phyloP scores from a whole-genome alignment of 2,113 vertebrate species.

The Myrmecophaga tridactyla region DNA sequence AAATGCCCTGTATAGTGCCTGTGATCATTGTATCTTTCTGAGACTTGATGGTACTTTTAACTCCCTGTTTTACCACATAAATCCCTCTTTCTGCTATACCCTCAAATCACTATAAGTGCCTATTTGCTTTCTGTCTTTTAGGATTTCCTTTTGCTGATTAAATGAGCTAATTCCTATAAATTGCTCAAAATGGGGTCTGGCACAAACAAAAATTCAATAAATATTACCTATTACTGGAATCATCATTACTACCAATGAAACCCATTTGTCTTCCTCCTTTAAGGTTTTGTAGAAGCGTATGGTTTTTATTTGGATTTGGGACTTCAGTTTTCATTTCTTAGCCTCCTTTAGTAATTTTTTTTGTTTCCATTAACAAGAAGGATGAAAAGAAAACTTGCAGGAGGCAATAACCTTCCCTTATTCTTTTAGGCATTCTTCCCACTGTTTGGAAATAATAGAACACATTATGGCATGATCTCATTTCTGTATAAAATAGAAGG shows the following conservation, averaged over 20 bases:
- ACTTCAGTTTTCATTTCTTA: not conserved
- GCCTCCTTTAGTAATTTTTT: not conserved
- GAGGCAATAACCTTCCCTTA: not conserved
- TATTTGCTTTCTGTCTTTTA: not conserved
- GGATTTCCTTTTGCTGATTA: not conserved
- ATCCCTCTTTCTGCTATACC: not conserved
- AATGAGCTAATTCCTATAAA: not conserved
- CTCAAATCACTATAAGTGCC: not conserved
- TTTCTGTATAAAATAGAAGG: not conserved
- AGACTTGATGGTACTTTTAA: not conserved
- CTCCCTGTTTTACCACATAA: not conserved
- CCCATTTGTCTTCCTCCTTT: not conserved
- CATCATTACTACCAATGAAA: not conserved
- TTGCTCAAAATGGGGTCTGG: not conserved
- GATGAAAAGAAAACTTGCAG: not conserved
- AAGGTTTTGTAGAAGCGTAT: not conserved
- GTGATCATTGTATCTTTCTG: not conserved
- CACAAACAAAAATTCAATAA: not conserved
- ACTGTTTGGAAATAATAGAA: not conserved
- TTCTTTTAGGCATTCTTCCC: not conserved
- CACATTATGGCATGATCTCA: not conserved
- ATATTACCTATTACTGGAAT: not conserved
- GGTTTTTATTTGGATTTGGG: not conserved
- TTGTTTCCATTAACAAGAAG: not conserved
- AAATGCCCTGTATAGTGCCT: not conserved